Evolutionary conservation across 2,797 vertebrate genomes (phyloP).

Genomic region (Cetoscarus ocellatus): DNA sequence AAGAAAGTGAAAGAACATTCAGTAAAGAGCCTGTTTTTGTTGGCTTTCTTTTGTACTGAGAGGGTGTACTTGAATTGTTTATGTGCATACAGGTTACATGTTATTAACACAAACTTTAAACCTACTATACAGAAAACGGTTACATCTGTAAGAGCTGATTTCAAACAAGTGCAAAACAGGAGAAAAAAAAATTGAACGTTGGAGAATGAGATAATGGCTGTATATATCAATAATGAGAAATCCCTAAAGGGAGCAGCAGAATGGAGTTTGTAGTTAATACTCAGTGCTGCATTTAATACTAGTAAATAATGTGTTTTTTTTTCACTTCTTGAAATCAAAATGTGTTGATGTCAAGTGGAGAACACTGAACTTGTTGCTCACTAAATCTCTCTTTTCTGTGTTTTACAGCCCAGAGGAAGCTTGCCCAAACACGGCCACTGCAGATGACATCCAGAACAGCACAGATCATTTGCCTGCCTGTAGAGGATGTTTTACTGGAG

Average conservation of each 20-base stretch:
- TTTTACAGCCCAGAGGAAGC: constrained; percentile 42
- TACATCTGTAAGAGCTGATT: too few species aligned
- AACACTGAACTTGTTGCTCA: not conserved
- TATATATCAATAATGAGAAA: too few species aligned
- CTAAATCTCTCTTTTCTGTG: constrained; percentile 17
- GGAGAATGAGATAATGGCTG: too few species aligned
- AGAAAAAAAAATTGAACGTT: too few species aligned
- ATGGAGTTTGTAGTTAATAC: too few species aligned
- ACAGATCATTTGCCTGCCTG: not conserved
- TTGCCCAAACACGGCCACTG: not conserved
- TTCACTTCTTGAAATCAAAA: not conserved
- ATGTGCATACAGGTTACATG: not conserved
- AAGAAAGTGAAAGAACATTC: not conserved
- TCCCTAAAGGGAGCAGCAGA: too few species aligned
- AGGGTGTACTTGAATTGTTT: not conserved
- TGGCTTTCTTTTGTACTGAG: not conserved
- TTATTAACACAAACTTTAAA: too few species aligned
- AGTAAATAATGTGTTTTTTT: not conserved
- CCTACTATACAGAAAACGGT: too few species aligned
- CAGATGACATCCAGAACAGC: constrained; percentile 2
- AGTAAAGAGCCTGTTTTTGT: not conserved
- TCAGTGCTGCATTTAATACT: not conserved
- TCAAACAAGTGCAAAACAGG: too few species aligned
- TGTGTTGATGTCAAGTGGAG: not conserved
- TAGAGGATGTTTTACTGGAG: not conserved